Percentiles rank a stretch among this genome's conserved stretches.
phyloP scores from a whole-genome alignment of 1,140 invertebrate genomes.

The Spodoptera frugiperda region DNA sequence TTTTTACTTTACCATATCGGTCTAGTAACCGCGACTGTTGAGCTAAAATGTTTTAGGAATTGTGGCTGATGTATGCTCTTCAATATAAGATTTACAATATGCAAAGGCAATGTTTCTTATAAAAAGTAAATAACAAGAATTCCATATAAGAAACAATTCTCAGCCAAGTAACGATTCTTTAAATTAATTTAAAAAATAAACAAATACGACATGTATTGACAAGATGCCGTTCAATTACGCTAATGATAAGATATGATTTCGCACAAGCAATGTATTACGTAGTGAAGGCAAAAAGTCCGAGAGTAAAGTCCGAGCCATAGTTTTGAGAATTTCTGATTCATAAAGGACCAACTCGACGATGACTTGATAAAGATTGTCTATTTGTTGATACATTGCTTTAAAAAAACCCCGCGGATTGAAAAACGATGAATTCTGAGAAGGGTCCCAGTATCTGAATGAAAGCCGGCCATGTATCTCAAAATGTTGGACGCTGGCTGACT shows the following conservation, averaged over 20 bases:
- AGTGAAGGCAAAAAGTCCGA: background rate
- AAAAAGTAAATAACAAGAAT: too few species aligned
- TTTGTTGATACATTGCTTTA: background rate
- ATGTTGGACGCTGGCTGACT: too few species aligned
- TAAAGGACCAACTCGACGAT: background rate
- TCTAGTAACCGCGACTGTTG: too few species aligned
- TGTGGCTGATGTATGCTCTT: too few species aligned
- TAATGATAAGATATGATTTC: slow-evolving; percentile 19
- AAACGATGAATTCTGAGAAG: background rate
- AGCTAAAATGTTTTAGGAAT: too few species aligned
- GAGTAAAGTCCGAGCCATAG: background rate
- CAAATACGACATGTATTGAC: background rate
- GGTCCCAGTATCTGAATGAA: background rate
- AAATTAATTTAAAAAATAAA: slow-evolving; percentile 6
- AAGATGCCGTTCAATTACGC: background rate
- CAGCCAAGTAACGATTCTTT: background rate
- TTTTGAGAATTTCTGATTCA: slow-evolving; percentile 31
- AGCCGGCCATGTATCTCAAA: too few species aligned
- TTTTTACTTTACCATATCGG: too few species aligned
- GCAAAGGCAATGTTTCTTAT: too few species aligned
- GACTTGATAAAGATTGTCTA: background rate
- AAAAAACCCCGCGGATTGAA: background rate
- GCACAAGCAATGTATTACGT: background rate
- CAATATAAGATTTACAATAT: too few species aligned
- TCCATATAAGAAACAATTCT: background rate